Percentiles rank a stretch among this genome's conserved stretches.
These are phyloP conservation scores for Amphiprion clarkii DNA, from an alignment of 2,797 vertebrate genomes.

Conservation along the genomic window DNA sequence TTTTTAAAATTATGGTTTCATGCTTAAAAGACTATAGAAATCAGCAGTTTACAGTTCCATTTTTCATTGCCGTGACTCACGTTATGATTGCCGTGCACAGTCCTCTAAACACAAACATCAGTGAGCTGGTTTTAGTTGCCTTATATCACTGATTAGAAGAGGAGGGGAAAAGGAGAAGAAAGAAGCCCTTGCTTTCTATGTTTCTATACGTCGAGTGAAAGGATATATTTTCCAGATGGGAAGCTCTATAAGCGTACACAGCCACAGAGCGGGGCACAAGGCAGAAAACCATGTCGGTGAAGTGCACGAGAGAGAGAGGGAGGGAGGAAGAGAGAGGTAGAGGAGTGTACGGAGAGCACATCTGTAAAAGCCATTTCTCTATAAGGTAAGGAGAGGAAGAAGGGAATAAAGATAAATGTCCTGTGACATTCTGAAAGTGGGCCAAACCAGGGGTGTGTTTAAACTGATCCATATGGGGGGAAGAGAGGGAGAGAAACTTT, in stretches of 20 bases:
- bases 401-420: constrained; percentile 83
- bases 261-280: constrained; percentile 35
- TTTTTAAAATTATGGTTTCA: not conserved
- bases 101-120: not conserved
- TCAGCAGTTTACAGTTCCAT: no score
- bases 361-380: constrained; percentile 81
- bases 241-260: constrained; percentile 52
- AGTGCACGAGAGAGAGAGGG: constrained; percentile 29
- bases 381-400: constrained; percentile 74
- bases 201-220: constrained; percentile 28
- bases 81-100: not conserved
- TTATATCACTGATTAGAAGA: constrained; percentile 29
- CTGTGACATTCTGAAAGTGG: constrained; percentile 81
- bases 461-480: constrained; percentile 78
- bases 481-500: constrained; percentile 37
- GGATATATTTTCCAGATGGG: constrained; percentile 75
- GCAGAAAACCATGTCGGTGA: constrained; percentile 68
- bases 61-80: no score
- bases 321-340: constrained; percentile 6
- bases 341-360: constrained; percentile 62
- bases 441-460: constrained; percentile 76
- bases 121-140: constrained; percentile 9
- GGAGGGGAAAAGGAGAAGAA: constrained; percentile 14
- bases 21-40: no score
- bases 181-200: constrained; percentile 21